Evolutionary conservation across 1,140 invertebrate genomes (phyloP).

Genomic region (Plectrocnemia conspersa): DNA sequence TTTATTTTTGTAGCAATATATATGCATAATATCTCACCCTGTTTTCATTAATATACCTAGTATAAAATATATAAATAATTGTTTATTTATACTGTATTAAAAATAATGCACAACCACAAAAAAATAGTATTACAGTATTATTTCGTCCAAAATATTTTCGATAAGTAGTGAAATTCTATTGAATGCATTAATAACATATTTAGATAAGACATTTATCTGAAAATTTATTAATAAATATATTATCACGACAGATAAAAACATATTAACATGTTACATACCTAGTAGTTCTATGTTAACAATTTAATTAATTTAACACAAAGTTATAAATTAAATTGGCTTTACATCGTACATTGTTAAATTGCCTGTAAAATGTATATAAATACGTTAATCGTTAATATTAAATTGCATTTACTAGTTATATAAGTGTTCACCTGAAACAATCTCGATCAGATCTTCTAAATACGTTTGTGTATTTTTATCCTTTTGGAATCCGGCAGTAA

Average conservation of each 20-base stretch:
- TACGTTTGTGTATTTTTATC: conserved; percentile 47
- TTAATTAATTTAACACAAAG: no score
- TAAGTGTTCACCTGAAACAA: conserved; percentile 21
- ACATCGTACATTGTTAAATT: conserved; percentile 9
- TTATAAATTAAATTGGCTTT: not conserved
- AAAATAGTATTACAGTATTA: no score
- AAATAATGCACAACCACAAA: no score
- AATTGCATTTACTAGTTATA: not conserved
- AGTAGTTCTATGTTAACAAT: no score
- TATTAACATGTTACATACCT: no score
- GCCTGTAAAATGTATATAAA: conserved; percentile 4
- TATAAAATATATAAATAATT: no score
- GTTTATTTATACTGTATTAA: no score
- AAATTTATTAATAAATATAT: not conserved
- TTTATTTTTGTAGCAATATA: no score
- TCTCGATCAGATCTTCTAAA: conserved; percentile 19
- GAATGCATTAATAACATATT: not conserved
- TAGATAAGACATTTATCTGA: not conserved
- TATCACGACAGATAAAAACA: no score
- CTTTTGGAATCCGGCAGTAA: conserved; percentile 46
- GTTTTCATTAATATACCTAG: no score
- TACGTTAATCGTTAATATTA: not conserved
- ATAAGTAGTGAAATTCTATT: no score
- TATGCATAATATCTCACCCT: no score
- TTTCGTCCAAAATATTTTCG: not conserved